Conservation (phyloP, 2,797 vertebrate species). For the Molossus molossus region DNA sequence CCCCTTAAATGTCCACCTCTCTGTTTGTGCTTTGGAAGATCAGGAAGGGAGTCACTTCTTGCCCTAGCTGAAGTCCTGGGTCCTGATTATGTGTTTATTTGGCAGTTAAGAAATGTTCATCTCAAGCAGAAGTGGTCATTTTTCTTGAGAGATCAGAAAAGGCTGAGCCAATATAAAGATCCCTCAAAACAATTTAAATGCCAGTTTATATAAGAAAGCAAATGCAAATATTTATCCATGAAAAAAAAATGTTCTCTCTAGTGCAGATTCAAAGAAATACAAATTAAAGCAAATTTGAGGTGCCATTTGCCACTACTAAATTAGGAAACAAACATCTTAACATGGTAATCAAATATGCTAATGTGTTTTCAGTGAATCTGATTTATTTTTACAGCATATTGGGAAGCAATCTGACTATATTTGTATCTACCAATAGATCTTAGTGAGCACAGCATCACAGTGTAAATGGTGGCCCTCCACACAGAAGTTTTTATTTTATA, state of each 20-base stretch:
- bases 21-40: conserved; percentile 6
- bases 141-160: conserved; percentile 11
- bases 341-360: conserved; percentile 10
- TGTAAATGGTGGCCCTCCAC: background rate
- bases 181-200: background rate
- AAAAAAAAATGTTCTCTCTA: background rate
- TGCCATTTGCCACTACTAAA: conserved; percentile 2
- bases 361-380: background rate
- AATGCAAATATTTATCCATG: conserved; percentile 34
- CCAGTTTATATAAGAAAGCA: conserved; percentile 41
- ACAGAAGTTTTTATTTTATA: background rate
- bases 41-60: background rate
- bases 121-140: background rate
- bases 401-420: background rate
- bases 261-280: conserved; percentile 22
- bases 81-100: conserved; percentile 24
- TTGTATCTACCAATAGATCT: background rate
- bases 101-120: background rate
- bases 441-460: background rate
- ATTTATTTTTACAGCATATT: conserved; percentile 36
- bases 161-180: background rate
- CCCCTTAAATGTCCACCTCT: background rate
- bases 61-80: background rate
- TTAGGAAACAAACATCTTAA: conserved; percentile 43
- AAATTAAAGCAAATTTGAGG: conserved; percentile 58